Evolutionary conservation across 2,888 invertebrate species (phyloP).

Genomic region (Pristionchus mayeri): DNA sequence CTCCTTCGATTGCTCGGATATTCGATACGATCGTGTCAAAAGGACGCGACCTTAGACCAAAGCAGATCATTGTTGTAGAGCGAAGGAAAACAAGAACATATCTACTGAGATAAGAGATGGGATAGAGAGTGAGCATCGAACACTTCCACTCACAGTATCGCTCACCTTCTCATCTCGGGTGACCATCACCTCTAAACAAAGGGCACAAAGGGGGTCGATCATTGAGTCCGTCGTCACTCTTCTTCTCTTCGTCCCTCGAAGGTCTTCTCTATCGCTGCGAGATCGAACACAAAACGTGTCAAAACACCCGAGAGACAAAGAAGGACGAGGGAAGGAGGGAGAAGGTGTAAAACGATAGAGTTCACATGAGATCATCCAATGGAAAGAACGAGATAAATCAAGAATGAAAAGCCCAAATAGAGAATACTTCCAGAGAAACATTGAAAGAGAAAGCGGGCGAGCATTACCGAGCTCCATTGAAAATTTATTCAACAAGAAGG

Average conservation of each 20-base stretch:
- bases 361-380: not conserved
- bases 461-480: too few relatives aligned
- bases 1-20: slow-evolving; percentile 17
- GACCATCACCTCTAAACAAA: not conserved
- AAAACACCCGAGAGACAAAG: slow-evolving; percentile 41
- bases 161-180: too few relatives aligned
- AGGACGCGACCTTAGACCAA: slow-evolving; percentile 39
- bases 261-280: not conserved
- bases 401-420: not conserved
- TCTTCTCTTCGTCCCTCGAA: not conserved
- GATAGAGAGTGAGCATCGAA: not conserved
- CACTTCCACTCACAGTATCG: too few relatives aligned
- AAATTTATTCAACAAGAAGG: too few relatives aligned
- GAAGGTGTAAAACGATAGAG: slow-evolving; percentile 1
- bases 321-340: not conserved
- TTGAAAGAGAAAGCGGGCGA: not conserved
- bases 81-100: not conserved
- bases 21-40: slow-evolving; percentile 30
- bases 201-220: not conserved
- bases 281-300: slow-evolving; percentile 27
- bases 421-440: not conserved
- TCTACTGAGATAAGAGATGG: not conserved
- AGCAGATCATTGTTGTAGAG: not conserved
- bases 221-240: slow-evolving; percentile 17
- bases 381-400: not conserved